Evolutionary conservation across 2,888 invertebrate genomes (phyloP).

Genomic region (Acanthoscelides obtectus): DNA sequence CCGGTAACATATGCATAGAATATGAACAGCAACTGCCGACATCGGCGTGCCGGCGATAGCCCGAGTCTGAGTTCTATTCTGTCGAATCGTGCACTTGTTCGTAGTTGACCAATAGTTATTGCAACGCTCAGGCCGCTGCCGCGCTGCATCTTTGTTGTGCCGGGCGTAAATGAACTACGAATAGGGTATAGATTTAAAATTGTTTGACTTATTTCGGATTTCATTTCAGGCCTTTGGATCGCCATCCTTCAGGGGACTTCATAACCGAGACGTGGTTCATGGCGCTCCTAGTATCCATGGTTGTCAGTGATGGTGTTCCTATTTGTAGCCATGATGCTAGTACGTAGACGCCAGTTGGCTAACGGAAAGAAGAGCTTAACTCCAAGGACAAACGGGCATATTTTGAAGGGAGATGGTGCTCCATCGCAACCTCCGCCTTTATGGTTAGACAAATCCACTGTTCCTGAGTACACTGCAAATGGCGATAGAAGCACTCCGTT

Average conservation of each 20-base stretch:
- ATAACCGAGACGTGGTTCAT: conserved; percentile 88
- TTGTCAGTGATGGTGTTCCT: conserved; percentile 79
- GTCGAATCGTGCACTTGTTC: too few relatives aligned
- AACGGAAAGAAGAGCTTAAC: conserved; percentile 65
- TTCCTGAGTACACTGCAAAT: conserved; percentile 17
- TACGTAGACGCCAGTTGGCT: conserved; percentile 67
- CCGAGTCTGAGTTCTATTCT: too few relatives aligned
- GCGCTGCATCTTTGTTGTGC: too few relatives aligned
- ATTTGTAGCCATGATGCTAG: conserved; percentile 76
- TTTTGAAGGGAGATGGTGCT: conserved; percentile 60
- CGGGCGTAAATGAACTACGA: too few relatives aligned
- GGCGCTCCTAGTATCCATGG: conserved; percentile 76
- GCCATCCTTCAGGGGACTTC: conserved; percentile 59
- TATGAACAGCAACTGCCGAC: too few relatives aligned
- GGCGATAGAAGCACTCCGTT: conserved; percentile 3
- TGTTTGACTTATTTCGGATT: neutral
- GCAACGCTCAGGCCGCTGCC: too few relatives aligned
- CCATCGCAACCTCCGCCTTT: conserved; percentile 54
- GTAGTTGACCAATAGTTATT: too few relatives aligned
- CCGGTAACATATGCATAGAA: too few relatives aligned
- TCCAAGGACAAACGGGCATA: conserved; percentile 56
- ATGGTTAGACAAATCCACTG: conserved; percentile 43
- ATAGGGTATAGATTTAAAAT: too few relatives aligned
- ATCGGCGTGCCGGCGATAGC: too few relatives aligned
- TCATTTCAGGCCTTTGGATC: conserved; percentile 53